Evolutionary conservation across 1,140 invertebrate species (phyloP), one percentile per base, ranked within the genome.

Genomic region (Diuraphis noxia): DNA sequence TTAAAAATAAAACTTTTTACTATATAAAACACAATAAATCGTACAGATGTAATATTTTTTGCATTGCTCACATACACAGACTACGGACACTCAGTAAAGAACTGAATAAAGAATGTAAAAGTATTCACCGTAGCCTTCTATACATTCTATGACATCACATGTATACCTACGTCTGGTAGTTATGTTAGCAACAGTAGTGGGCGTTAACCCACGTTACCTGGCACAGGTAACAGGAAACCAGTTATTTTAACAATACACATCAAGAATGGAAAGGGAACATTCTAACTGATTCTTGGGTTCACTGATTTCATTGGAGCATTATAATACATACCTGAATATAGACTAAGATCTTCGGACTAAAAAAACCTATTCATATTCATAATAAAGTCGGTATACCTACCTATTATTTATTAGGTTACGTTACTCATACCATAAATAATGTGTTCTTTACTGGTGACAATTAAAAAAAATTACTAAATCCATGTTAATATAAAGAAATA

Each of bases 201-300:
- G 86, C 86, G 86, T 88, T 88, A 88, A 88, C 86, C 86, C 86
- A 88, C 86, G 86, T 86, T 86, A 46, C 85, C 43, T 49, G 43
- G 17, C 43, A 36, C 46, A 56, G 56, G 46, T n/a, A 56, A 88
- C 86, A 63, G 86, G 36, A 88, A 88, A 88, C 86, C 86, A 63
- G 86, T 88, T 88, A 4, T 88, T 88, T n/a, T 38, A 56, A 63
- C 86, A 88, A 88, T 63, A 56, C 19, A 34, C 38, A 2, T 30
- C 6, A 63, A 63, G 36, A 40, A 88, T 88, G 86, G 86, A 63
- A 88, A 88, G 86, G 86, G 86, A 88, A 88, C 86, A 88, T 56
- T 56, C 25, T 88, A 88, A 88, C 36, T 88, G 52, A 88, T 88
- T 88, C 52, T 88, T 88, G 86, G 86, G 86, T 88, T 88, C 43